These are phyloP conservation scores for Stomorhina lunata DNA, from an alignment of 2,888 invertebrate species.

Conservation along the genomic window DNA sequence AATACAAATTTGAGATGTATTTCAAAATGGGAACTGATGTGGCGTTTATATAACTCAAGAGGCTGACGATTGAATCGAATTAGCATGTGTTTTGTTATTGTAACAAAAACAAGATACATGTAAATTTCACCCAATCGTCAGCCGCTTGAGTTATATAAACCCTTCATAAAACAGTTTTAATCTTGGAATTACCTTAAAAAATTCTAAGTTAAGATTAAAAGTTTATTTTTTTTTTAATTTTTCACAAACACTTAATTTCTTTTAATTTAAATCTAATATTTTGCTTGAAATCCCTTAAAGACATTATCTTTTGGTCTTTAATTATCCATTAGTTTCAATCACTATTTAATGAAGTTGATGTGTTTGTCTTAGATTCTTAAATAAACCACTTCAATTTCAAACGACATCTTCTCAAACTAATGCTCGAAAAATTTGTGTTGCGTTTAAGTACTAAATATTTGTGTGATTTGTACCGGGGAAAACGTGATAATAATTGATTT, in stretches of 20 bases:
- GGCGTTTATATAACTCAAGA: too few species aligned
- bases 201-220: too few species aligned
- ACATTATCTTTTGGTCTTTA: not conserved
- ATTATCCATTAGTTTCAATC: slow-evolving; percentile 18
- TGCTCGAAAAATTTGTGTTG: not conserved
- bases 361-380: slow-evolving; percentile 7
- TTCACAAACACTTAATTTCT: not conserved
- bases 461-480: slow-evolving; percentile 7
- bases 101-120: too few species aligned
- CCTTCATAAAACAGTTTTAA: too few species aligned
- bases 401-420: not conserved
- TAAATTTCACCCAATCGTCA: too few species aligned
- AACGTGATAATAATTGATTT: slow-evolving; percentile 8
- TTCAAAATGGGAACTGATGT: too few species aligned
- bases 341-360: slow-evolving; percentile 25
- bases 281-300: not conserved
- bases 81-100: too few species aligned
- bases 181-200: too few species aligned
- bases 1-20: too few species aligned
- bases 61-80: too few species aligned
- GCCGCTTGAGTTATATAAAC: too few species aligned
- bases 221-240: not conserved
- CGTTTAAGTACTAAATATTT: not conserved
- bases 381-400: slow-evolving; percentile 1
- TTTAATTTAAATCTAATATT: not conserved